A percentile compares a stretch with the other conserved stretches of the same genome.
Conservation (phyloP, 2,797 vertebrate genomes). For the Anguilla obscura region DNA sequence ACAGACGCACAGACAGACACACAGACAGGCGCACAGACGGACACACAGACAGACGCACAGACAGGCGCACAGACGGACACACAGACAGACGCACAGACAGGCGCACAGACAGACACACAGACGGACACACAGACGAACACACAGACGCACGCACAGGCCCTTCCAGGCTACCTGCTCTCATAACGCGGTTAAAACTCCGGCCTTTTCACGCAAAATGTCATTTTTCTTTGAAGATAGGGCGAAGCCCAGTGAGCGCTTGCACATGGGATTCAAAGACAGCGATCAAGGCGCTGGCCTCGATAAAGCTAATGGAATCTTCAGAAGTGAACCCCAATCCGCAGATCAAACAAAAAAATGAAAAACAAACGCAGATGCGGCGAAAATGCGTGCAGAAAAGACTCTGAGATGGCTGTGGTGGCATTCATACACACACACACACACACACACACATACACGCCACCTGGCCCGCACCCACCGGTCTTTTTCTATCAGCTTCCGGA, state of each 20-base stretch:
- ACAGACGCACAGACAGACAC: not conserved
- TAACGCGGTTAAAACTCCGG: not conserved
- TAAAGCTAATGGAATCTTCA: not conserved
- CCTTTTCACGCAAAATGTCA: not conserved
- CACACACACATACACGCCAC: slow-evolving; percentile 60
- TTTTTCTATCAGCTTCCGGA: slow-evolving; percentile 80
- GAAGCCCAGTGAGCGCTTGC: not conserved
- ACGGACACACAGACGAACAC: not conserved
- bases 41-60: not conserved
- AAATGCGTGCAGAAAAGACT: not conserved
- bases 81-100: no score
- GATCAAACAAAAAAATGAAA: not conserved
- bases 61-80: not conserved
- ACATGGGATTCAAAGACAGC: slow-evolving; percentile 14
- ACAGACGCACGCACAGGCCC: not conserved
- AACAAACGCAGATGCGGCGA: not conserved
- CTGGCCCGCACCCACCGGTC: slow-evolving; percentile 77
- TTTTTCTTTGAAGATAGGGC: slow-evolving; percentile 2
- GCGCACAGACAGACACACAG: not conserved
- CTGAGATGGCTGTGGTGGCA: not conserved
- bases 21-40: not conserved
- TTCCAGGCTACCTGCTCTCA: not conserved
- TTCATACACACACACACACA: slow-evolving; percentile 26
- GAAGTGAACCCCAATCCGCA: not conserved
- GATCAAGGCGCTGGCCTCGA: not conserved